phyloP scores from a whole-genome alignment of 2,797 vertebrate species.

The Epinephelus malabaricus region DNA sequence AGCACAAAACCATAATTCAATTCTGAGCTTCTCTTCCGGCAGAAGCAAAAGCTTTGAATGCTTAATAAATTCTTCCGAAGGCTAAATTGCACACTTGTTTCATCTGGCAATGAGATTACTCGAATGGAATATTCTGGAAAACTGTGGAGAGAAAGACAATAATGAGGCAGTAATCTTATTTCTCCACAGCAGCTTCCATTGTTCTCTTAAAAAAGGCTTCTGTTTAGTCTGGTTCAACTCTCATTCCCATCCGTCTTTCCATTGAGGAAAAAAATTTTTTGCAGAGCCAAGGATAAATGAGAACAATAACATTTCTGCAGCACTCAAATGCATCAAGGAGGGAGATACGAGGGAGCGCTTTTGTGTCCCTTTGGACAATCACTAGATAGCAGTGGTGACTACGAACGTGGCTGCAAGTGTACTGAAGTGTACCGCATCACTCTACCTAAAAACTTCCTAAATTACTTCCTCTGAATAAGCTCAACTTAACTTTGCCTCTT shows the following conservation, averaged over 20 bases:
- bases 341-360: conserved; percentile 43
- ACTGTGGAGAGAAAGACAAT: conserved; percentile 73
- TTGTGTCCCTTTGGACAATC: conserved; percentile 60
- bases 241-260: conserved; percentile 77
- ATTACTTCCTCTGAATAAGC: conserved; percentile 45
- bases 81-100: conserved; percentile 72
- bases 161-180: conserved; percentile 80
- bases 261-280: conserved; percentile 62
- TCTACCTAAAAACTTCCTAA: conserved; percentile 35
- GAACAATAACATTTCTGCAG: conserved; percentile 76
- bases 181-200: conserved; percentile 79
- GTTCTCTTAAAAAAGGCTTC: conserved; percentile 70
- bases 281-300: conserved; percentile 74
- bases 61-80: conserved; percentile 75
- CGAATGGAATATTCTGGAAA: conserved; percentile 76
- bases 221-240: conserved; percentile 73
- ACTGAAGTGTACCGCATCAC: conserved; percentile 23
- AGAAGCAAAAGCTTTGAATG: conserved; percentile 62
- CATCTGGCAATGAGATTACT: conserved; percentile 78
- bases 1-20: conserved; percentile 63
- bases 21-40: conserved; percentile 60
- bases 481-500: conserved; percentile 33
- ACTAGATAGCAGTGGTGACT: conserved; percentile 27
- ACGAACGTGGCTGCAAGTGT: neutral
- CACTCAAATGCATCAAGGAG: conserved; percentile 56